Base-by-base conservation (phyloP, 2,888 invertebrate genomes). In the Campoletis raptor region DNA sequence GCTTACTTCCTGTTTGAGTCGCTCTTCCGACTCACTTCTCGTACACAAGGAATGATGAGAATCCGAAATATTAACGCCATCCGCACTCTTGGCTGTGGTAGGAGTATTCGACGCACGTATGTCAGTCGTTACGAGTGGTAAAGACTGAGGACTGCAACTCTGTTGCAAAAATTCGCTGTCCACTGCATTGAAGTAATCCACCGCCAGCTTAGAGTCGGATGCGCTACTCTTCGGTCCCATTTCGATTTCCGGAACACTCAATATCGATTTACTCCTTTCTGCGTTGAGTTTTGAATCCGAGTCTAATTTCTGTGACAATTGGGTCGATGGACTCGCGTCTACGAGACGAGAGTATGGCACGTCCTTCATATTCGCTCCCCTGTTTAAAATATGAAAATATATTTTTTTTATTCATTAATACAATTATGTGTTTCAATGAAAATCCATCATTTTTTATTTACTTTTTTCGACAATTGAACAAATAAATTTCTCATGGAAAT, bases 171-270 rank as follows among this genome's bases (percentile, higher is more conserved):
- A 86, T 48, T 94, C 94, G n/a, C 86, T 90, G 21, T 92, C 92
- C 5, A 94, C 91, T 10, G 94, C 95, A 48, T 95, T 95, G 85
- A 96, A 97, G 93, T 97, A 97, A 93, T 97, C 98, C 0, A 98
- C 96, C 0, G 98, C 97, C 85, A 98, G 94, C 93, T 97, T 97
- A 0, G 98, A 98, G 94, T 98, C 98, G 0, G 98, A 98, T 4
- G 97, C 96, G 92, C 98, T 98, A 88, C 97, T 98, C 92, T 98
- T 98, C 0, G 97, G 96, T n/a, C 95, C 93, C 15, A 92, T 91
- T 78, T 96, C 95, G 7, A 94, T 93, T 85, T 95, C 95, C 24
- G 95, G 95, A 3, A 95, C 95, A 87, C 93, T 95, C 21, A 96
- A 90, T 69, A 95, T 94, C 9, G 94, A 94, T 89, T 94, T 95